phyloP scores from a whole-genome alignment of 2,797 vertebrate genomes.

The Ctenopoma kingsleyae region DNA sequence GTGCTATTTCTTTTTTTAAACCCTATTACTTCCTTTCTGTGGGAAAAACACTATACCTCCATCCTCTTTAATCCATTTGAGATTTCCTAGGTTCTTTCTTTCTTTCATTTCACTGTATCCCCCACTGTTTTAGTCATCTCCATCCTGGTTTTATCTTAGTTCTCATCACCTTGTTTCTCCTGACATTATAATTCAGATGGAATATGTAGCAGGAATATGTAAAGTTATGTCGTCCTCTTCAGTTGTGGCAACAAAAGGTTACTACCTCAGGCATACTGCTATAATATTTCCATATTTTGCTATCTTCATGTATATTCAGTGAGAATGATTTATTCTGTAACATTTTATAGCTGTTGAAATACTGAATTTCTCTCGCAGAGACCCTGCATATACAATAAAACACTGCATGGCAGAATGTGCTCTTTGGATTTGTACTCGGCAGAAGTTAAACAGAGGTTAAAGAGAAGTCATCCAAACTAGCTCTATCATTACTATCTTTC shows the following conservation, averaged over 20 bases:
- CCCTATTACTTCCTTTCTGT: constrained; percentile 72
- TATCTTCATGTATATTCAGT: constrained; percentile 79
- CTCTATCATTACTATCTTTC: constrained; percentile 69
- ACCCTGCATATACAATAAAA: constrained; percentile 31
- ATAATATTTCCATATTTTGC: constrained; percentile 77
- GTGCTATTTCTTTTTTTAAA: constrained; percentile 77
- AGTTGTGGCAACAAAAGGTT: constrained; percentile 83
- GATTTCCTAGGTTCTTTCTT: constrained; percentile 53
- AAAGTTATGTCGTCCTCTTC: constrained; percentile 72
- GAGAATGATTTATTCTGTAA: constrained; percentile 70
- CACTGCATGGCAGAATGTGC: constrained; percentile 29
- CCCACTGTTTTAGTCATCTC: constrained; percentile 43
- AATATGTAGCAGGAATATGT: constrained; percentile 70
- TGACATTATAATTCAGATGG: constrained; percentile 65
- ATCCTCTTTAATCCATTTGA: constrained; percentile 64
- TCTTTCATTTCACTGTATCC: constrained; percentile 47
- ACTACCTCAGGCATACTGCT: constrained; percentile 72
- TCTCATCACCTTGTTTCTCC: constrained; percentile 63
- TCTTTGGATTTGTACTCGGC: constrained; percentile 46
- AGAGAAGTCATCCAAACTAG: constrained; percentile 68
- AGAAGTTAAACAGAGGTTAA: constrained; percentile 75
- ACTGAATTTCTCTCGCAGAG: constrained; percentile 33
- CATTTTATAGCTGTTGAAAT: constrained; percentile 65
- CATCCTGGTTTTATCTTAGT: constrained; percentile 34
- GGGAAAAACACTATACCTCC: constrained; percentile 58